phyloP scores from a whole-genome alignment of 2,113 vertebrate genomes.

The Setophaga kirtlandii region DNA sequence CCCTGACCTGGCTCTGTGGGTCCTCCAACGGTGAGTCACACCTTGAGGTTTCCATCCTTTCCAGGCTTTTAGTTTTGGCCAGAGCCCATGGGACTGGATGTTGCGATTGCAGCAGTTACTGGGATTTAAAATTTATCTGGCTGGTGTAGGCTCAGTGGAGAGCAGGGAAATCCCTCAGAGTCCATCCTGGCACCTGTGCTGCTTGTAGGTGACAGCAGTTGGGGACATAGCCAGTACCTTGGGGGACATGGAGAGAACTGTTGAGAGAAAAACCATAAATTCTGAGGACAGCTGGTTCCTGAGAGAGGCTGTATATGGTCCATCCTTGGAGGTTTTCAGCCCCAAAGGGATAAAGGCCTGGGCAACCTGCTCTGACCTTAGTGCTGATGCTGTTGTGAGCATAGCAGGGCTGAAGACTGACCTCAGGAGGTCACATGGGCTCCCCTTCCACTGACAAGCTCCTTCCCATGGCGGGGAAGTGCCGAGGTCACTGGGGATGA shows the following conservation, averaged over 20 bases:
- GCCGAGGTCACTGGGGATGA: background rate
- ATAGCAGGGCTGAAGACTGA: background rate
- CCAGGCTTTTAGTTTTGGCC: background rate
- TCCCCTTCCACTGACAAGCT: background rate
- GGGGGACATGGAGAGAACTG: background rate
- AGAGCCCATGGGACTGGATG: background rate
- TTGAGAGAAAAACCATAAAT: background rate
- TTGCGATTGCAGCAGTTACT: background rate
- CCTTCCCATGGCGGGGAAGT: background rate
- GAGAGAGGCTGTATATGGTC: background rate
- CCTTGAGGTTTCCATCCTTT: background rate
- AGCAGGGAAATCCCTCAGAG: background rate
- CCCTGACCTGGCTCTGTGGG: accelerated
- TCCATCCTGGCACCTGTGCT: background rate
- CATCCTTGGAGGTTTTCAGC: background rate
- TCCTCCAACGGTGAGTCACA: background rate
- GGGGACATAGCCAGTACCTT: accelerated
- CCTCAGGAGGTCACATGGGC: background rate
- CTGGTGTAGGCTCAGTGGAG: background rate
- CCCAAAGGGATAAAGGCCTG: background rate
- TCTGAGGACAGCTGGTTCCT: background rate
- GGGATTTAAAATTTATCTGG: background rate
- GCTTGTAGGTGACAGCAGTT: background rate
- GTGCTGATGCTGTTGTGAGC: background rate
- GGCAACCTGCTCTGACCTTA: background rate